Evolutionary conservation across 1,140 invertebrate genomes (phyloP).

Genomic region (Leptoteleia sp.): DNA sequence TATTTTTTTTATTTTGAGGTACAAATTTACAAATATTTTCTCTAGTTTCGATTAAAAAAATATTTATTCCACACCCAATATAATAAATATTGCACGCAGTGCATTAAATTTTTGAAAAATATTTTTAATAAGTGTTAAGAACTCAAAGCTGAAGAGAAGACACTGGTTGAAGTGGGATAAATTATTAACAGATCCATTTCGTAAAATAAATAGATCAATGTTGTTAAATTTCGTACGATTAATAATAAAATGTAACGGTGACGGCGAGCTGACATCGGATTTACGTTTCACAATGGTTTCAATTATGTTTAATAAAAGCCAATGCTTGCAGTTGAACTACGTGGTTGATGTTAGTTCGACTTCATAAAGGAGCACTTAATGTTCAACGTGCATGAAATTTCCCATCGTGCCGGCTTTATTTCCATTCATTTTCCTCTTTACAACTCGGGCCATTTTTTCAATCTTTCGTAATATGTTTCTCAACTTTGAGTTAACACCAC

Average conservation of each 20-base stretch:
- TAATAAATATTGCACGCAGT: too few relatives aligned
- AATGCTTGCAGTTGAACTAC: conserved; percentile 55
- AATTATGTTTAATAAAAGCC: conserved; percentile 55
- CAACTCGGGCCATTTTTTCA: neutral
- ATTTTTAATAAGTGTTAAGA: too few relatives aligned
- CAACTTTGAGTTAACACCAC: neutral
- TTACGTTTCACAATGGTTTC: conserved; percentile 50
- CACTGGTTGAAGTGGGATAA: too few relatives aligned
- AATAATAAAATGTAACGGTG: conserved; percentile 20
- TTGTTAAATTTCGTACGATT: too few relatives aligned
- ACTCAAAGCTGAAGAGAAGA: too few relatives aligned
- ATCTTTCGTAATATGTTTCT: neutral
- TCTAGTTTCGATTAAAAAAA: too few relatives aligned
- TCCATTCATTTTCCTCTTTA: neutral
- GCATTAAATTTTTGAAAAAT: too few relatives aligned
- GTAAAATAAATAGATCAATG: too few relatives aligned
- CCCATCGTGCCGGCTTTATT: conserved; percentile 5
- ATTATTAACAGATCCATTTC: too few relatives aligned
- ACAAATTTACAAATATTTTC: too few relatives aligned
- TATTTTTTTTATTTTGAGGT: too few relatives aligned
- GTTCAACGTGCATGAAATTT: conserved; percentile 25
- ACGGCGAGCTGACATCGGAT: conserved; percentile 31
- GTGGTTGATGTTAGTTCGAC: conserved; percentile 39
- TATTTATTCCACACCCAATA: too few relatives aligned
- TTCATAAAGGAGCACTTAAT: conserved; percentile 43